Percentiles rank a stretch among this genome's conserved stretches.
Evolutionary conservation across 2,797 vertebrate genomes (phyloP).

Genomic region (Falco cherrug): DNA sequence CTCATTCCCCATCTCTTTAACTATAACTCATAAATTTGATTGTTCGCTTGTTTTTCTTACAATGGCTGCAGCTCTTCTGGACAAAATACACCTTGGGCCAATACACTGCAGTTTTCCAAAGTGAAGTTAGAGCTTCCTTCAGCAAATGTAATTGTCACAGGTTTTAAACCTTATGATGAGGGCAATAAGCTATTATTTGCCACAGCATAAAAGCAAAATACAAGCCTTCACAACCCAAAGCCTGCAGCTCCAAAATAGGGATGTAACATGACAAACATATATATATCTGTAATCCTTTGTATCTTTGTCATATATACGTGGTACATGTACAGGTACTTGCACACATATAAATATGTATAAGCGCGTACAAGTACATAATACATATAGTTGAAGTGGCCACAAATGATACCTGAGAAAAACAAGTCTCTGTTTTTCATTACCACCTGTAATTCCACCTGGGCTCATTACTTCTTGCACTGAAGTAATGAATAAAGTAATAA

Average conservation of each 20-base stretch:
- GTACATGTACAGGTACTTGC: neutral
- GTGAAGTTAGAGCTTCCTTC: constrained; percentile 14
- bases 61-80: neutral
- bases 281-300: neutral
- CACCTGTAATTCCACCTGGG: neutral
- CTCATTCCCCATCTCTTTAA: neutral
- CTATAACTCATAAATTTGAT: constrained; percentile 3
- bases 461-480: neutral
- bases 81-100: constrained; percentile 3
- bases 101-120: neutral
- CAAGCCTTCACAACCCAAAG: neutral
- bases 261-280: neutral
- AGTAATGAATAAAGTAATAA: neutral
- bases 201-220: neutral
- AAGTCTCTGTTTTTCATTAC: neutral
- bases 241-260: neutral
- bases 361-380: too few species aligned
- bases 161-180: neutral
- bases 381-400: neutral
- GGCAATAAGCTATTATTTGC: constrained; percentile 17
- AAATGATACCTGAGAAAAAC: neutral
- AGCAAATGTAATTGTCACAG: neutral
- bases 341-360: neutral
- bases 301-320: neutral
- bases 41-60: constrained; percentile 34